These are phyloP conservation scores for Lasiurus cinereus DNA, from an alignment of 2,113 vertebrate genomes.

Conservation along the genomic window DNA sequence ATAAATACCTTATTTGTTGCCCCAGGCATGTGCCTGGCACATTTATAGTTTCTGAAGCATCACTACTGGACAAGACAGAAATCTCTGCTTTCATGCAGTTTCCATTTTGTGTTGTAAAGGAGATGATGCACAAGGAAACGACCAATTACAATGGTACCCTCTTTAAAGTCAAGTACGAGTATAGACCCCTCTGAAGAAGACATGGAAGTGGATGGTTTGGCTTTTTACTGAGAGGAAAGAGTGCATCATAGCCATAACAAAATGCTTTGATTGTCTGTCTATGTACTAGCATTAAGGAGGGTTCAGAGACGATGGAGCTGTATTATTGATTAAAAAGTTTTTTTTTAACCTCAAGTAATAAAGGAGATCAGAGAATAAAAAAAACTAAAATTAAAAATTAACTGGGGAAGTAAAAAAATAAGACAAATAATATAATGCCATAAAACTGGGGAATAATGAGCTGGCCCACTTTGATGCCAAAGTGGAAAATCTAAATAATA, in stretches of 20 bases:
- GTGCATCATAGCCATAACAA: not conserved
- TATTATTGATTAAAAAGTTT: not conserved
- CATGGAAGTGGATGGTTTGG: not conserved
- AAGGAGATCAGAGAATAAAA: slow-evolving; percentile 19
- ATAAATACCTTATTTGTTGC: not conserved
- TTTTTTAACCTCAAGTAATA: not conserved
- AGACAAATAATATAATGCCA: not conserved
- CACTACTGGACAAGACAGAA: not conserved
- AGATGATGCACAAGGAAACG: not conserved
- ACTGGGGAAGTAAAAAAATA: not conserved
- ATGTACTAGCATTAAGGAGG: not conserved
- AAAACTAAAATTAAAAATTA: slow-evolving; percentile 25
- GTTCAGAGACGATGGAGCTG: not conserved
- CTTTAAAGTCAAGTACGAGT: not conserved
- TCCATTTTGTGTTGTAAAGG: not conserved
- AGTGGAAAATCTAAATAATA: not conserved
- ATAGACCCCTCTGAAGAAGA: not conserved
- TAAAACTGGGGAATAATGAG: not conserved
- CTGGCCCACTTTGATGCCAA: not conserved
- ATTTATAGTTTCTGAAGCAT: not conserved
- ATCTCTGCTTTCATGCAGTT: not conserved
- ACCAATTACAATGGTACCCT: not conserved
- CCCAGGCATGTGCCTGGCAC: no score
- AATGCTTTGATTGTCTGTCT: not conserved
- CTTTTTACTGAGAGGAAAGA: not conserved